A percentile compares a stretch with the other conserved stretches of the same genome.
Evolutionary conservation across 1,140 invertebrate species (phyloP).

Genomic region (Eueides isabella): DNA sequence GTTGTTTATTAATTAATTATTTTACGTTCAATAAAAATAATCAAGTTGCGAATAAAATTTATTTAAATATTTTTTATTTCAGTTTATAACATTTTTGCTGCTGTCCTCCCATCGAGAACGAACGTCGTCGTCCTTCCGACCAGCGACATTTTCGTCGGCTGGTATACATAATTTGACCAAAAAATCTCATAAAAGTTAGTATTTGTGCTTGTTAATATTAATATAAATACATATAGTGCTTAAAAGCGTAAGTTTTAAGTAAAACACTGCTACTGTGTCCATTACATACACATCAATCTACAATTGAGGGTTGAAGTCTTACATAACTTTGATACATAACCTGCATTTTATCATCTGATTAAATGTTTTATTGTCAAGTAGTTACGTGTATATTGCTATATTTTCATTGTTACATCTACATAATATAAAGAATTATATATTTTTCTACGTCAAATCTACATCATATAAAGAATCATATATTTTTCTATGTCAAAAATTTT

Average conservation of each 20-base stretch:
- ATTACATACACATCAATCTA: neutral
- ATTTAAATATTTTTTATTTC: neutral
- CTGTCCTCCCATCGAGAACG: conserved; percentile 50
- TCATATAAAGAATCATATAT: neutral
- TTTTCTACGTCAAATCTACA: neutral
- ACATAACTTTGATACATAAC: conserved; percentile 74
- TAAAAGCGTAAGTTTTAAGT: conserved; percentile 1
- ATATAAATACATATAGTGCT: neutral
- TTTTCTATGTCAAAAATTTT: neutral
- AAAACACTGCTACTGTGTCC: neutral
- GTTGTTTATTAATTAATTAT: no score
- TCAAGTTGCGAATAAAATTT: no score
- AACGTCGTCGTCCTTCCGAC: conserved; percentile 62
- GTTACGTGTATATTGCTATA: neutral
- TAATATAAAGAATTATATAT: neutral
- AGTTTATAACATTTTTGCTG: conserved; percentile 40
- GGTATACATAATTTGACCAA: conserved; percentile 58
- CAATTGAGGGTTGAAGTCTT: conserved; percentile 52
- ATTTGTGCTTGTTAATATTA: conserved; percentile 27
- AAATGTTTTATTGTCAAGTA: conserved; percentile 41
- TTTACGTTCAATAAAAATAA: no score
- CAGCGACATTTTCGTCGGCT: conserved; percentile 75
- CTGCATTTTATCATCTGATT: conserved; percentile 47
- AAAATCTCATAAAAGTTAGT: conserved; percentile 71
- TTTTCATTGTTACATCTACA: neutral